Percentiles rank a stretch among this genome's conserved stretches.
Conservation (phyloP, 1,140 invertebrate genomes). For the Dendroctonus ponderosae region DNA sequence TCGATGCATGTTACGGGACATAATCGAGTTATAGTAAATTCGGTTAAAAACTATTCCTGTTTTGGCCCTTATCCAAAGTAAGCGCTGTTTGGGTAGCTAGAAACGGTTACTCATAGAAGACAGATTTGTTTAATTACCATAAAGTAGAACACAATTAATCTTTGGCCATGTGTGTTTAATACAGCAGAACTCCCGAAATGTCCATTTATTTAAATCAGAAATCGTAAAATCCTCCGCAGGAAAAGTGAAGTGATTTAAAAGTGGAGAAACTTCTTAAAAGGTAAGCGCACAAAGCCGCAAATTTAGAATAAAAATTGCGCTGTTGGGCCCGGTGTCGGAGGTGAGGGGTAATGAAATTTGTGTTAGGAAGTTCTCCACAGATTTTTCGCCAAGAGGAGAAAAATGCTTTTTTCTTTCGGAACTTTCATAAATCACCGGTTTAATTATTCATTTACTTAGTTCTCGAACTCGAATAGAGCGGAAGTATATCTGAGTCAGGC, state of each 20-base stretch:
- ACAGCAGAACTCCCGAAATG: too few relatives aligned
- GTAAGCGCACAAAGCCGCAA: constrained; percentile 16
- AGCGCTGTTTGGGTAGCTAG: background rate
- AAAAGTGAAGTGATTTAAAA: constrained; percentile 17
- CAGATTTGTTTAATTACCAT: too few relatives aligned
- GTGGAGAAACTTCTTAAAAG: constrained; percentile 10
- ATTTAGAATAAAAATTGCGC: constrained; percentile 20
- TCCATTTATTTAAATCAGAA: too few relatives aligned
- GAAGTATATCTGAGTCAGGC: background rate
- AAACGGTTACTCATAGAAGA: too few relatives aligned
- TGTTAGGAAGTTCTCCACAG: constrained; percentile 9
- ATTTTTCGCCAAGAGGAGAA: constrained; percentile 1
- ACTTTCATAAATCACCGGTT: constrained; percentile 15
- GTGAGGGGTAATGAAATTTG: constrained; percentile 16
- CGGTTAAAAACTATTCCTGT: constrained; percentile 5
- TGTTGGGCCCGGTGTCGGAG: constrained; percentile 7
- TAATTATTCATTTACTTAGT: constrained; percentile 13
- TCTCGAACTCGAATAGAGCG: background rate
- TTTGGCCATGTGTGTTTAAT: too few relatives aligned
- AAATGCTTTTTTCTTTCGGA: constrained; percentile 6
- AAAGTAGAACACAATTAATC: too few relatives aligned
- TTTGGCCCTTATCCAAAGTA: background rate
- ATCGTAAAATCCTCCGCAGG: constrained; percentile 3
- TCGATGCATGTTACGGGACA: constrained; percentile 6
- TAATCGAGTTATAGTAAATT: constrained; percentile 7